Conservation (phyloP, 2,888 invertebrate genomes). For the Orchesellides sinensis region DNA sequence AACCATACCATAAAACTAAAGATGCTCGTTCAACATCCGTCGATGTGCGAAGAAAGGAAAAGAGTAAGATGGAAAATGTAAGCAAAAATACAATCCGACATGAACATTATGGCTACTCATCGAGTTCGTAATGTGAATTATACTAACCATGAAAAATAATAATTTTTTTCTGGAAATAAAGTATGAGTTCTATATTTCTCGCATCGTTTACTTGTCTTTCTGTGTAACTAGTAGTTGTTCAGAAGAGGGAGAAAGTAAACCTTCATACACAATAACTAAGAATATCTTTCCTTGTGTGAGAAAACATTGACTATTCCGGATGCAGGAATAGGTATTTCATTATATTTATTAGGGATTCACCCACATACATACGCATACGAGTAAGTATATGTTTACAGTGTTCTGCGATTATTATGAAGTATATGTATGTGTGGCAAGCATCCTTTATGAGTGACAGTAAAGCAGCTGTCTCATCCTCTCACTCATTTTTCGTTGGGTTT, state of each 20-base stretch:
- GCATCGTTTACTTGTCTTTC: slow-evolving; percentile 31
- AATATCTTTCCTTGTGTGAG: neutral
- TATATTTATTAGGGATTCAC: slow-evolving; percentile 14
- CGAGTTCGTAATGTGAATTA: slow-evolving; percentile 32
- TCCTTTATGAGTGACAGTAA: neutral
- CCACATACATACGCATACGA: too few relatives aligned
- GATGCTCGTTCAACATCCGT: too few relatives aligned
- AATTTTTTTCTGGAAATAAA: slow-evolving; percentile 16
- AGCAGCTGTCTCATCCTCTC: slow-evolving; percentile 18
- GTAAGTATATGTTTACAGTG: too few relatives aligned
- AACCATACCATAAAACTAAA: too few relatives aligned
- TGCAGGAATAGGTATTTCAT: slow-evolving; percentile 11
- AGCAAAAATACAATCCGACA: neutral
- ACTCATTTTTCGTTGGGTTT: neutral
- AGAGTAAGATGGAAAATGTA: neutral
- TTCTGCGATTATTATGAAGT: too few relatives aligned
- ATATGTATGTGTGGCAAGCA: too few relatives aligned
- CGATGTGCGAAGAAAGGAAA: neutral
- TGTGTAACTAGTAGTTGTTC: too few relatives aligned
- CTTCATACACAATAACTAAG: too few relatives aligned
- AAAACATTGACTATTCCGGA: slow-evolving; percentile 6
- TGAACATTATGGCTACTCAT: slow-evolving; percentile 1
- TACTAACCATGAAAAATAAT: slow-evolving; percentile 43
- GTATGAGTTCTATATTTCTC: slow-evolving; percentile 14
- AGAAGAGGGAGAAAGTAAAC: too few relatives aligned